Evolutionary conservation across 2,797 vertebrate genomes (phyloP).

Genomic region (Silurus lanzhouensis): DNA sequence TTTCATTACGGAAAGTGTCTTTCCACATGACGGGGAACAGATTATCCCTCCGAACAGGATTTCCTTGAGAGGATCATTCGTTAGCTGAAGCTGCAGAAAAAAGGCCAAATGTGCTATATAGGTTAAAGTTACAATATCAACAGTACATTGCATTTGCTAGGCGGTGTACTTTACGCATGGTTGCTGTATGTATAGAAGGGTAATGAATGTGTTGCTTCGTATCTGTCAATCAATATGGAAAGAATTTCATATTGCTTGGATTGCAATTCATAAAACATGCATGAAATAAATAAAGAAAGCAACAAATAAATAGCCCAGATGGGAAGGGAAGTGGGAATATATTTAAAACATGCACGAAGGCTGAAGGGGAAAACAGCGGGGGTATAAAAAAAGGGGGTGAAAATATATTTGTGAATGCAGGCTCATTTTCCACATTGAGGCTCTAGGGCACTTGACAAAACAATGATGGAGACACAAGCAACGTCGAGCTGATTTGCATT

Average conservation of each 20-base stretch:
- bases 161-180: conserved; percentile 34
- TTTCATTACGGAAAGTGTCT: conserved; percentile 85
- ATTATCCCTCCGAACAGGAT: conserved; percentile 83
- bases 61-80: conserved; percentile 83
- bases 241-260: conserved; percentile 19
- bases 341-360: conserved; percentile 47
- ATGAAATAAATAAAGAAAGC: conserved; percentile 24
- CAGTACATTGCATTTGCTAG: conserved; percentile 57
- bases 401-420: conserved; percentile 65
- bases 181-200: conserved; percentile 19
- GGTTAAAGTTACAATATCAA: conserved; percentile 81
- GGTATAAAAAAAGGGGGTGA: conserved; percentile 60
- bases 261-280: conserved; percentile 54
- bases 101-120: conserved; percentile 72
- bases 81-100: conserved; percentile 79
- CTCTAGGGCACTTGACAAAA: conserved; percentile 75
- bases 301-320: conserved; percentile 31
- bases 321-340: conserved; percentile 30
- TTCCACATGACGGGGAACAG: conserved; percentile 82
- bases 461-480: conserved; percentile 74
- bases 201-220: conserved; percentile 23
- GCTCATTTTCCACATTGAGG: conserved; percentile 71
- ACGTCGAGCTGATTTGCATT: conserved; percentile 75
- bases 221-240: conserved; percentile 14
- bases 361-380: conserved; percentile 63